Base-by-base conservation (phyloP, 2,888 invertebrate genomes). In the Drosophila prolongata region DNA sequence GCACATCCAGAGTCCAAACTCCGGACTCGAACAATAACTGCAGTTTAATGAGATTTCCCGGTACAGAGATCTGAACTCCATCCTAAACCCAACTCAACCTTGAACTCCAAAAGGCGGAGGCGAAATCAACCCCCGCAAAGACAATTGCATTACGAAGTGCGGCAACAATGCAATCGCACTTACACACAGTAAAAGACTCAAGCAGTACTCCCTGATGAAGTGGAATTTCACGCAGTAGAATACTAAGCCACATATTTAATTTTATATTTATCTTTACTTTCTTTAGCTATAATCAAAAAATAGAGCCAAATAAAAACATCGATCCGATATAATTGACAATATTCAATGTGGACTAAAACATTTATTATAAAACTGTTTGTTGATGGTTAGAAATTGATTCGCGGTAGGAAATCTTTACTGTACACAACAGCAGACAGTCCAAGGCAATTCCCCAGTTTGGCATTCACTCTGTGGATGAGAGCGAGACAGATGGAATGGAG, bases 1-100 rank as follows among this genome's bases (percentile, higher is more conserved):
- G 66, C 38, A 14, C 19, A 16, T 35, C 34, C 38, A 24, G 6
- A 14, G 13, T 40, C 38, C 47, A 62, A 47, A 35, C 49, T 64
- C 62, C 24, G 47, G 24, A 65, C 62, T 65, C 35, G 1, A 65
- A 62, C 79, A 85, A 76, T 82, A 79, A 76, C 69, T 74, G 70
- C 74, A 82, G 79, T 88, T 79, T 88, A 86, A 81, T 81, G 77
- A 69, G 66, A 82, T 88, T 88, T 44, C 65, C 37, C 50, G 35
- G 55, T 35, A 67, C 27, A 66, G 27, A 19, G 44, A 50, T 47
- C 49, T 30, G 35, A 60, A 61, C 61, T 46, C 64, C 10, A 16
- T 14, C 27, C 52, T 16, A 27, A 56, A 34, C 52, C 47, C 35
- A 40, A 54, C 55, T 46, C 79, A 89, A 81, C 87, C 82, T 89